Evolutionary conservation across 2,797 vertebrate genomes (phyloP), one percentile per base, ranked within the genome.

Genomic region (Corythornis leucogaster): DNA sequence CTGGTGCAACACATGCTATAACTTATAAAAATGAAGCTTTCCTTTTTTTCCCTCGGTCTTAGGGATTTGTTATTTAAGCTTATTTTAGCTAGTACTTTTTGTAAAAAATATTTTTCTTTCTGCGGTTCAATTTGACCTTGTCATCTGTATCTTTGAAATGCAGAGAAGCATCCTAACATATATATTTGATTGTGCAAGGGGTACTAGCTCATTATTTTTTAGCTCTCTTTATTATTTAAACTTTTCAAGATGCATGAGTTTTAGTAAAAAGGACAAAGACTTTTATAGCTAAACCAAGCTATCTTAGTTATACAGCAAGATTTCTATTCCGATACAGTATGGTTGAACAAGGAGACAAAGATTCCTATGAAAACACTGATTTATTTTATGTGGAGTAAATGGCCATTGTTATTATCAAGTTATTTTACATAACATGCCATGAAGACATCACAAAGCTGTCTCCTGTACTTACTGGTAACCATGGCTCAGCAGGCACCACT

Each of bases 11-110:
- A n/a, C 17, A 8, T 42, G 61, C 11, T 87, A 57, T 45, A 64
- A 66, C 54, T 67, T 83, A 58, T 87, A 68, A 94, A 95, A 95
- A 68, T 22, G 70, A 88, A 93, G 7, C 35, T 87, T 94, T 46
- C 9, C 7, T n/a, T 85, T 92, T 91, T 14, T 2, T 2, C 5
- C 1, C 15, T 31, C 13, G 31, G 12, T 74, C 80, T 75, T 70
- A 80, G 35, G n/a, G 19, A 51, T 90, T 74, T 87, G 20, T 64
- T 91, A 79, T 78, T 95, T 79, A 77, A 91, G 12, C 31, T 69
- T 75, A 35, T 20, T 59, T 66, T 85, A 38, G 15, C 80, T 68
- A 80, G 17, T 48, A 15, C 11, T 85, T 46, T 77, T 71, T 87
- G 28, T 38, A 73, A 92, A 81, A 48, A 46, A 25, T 9, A 9